Base-by-base conservation (phyloP, 1,140 invertebrate species). In the Leptinotarsa undecemlineata region DNA sequence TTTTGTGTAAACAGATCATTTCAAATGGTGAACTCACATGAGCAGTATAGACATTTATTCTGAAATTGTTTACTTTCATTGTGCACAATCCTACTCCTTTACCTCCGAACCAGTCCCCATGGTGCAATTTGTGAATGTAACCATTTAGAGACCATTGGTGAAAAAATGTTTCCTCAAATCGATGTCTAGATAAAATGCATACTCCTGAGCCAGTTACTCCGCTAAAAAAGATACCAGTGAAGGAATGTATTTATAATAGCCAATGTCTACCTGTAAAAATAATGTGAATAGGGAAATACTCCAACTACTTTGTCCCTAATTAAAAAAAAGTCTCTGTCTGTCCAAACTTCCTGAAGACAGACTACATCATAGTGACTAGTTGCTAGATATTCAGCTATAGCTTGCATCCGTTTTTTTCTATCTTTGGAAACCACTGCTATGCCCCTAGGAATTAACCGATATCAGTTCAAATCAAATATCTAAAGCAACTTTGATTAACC, bases 21-120 rank as follows among this genome's bases (percentile, higher is more conserved):
- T 47, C n/a, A 75, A 74, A 20, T 71, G 63, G 51, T 47, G 71
- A 68, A 88, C 91, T 91, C 89, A 97, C 95, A 91, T 99, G 97
- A 79, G 96, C 94, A 75, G 92, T 92, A 85, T 98, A 98, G 75
- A 99, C 84, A 87, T 96, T 93, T 21, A 98, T 87, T 68, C 88
- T 87, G 71, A 92, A 86, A 74, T 92, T 90, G 20, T 90, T 86
- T 73, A 90, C 85, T 75, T 91, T 86, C 63, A 91, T 85, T 81
- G 88, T 84, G 81, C 94, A 96, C n/a, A 99, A 85, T 14, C 96
- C 97, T 69, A 98, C 91, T 51, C 96, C 96, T 90, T 99, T 99
- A 8, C 97, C 97, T 69, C 96, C 97, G 87, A 98, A 99, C 97
- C 97, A 99, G 84, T 99, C 97, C 2, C 95, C 97, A 86, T 98